phyloP scores from a whole-genome alignment of 2,888 invertebrate genomes.

The Nomada hirtipes region DNA sequence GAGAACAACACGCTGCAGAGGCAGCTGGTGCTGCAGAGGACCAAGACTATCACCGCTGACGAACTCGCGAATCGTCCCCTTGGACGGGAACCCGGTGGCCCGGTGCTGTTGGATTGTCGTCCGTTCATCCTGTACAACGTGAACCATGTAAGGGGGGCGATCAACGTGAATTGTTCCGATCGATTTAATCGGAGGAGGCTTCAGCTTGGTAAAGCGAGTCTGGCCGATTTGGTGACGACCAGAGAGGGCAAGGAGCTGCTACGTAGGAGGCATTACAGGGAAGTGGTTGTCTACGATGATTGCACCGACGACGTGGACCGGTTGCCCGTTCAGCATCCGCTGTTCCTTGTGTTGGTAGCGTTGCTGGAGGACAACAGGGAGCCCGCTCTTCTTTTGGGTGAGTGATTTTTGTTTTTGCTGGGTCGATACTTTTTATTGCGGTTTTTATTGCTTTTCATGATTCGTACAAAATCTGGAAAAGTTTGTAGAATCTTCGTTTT shows the following conservation, averaged over 20 bases:
- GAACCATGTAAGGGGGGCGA: slow-evolving; percentile 88
- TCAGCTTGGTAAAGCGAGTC: slow-evolving; percentile 88
- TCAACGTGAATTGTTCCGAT: slow-evolving; percentile 90
- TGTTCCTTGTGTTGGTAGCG: slow-evolving; percentile 88
- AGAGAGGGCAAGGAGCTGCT: slow-evolving; percentile 88
- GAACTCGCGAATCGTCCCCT: slow-evolving; percentile 85
- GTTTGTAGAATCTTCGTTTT: too few species aligned
- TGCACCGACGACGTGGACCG: slow-evolving; percentile 87
- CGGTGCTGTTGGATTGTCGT: slow-evolving; percentile 88
- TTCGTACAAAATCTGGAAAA: too few species aligned
- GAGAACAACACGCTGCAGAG: slow-evolving; percentile 86
- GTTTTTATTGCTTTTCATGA: too few species aligned
- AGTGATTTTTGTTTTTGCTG: slow-evolving; percentile 78
- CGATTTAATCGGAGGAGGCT: slow-evolving; percentile 88
- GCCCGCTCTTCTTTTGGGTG: slow-evolving; percentile 89
- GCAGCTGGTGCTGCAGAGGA: slow-evolving; percentile 85
- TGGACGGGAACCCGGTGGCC: slow-evolving; percentile 19
- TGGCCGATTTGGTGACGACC: slow-evolving; percentile 88
- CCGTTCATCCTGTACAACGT: slow-evolving; percentile 90
- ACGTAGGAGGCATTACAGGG: slow-evolving; percentile 85
- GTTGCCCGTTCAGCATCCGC: slow-evolving; percentile 86
- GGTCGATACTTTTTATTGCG: too few species aligned
- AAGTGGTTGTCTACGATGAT: slow-evolving; percentile 90
- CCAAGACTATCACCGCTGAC: slow-evolving; percentile 85
- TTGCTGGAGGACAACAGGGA: slow-evolving; percentile 89